Base-by-base conservation (phyloP, 2,113 vertebrate genomes). In the Cinclus cinclus region DNA sequence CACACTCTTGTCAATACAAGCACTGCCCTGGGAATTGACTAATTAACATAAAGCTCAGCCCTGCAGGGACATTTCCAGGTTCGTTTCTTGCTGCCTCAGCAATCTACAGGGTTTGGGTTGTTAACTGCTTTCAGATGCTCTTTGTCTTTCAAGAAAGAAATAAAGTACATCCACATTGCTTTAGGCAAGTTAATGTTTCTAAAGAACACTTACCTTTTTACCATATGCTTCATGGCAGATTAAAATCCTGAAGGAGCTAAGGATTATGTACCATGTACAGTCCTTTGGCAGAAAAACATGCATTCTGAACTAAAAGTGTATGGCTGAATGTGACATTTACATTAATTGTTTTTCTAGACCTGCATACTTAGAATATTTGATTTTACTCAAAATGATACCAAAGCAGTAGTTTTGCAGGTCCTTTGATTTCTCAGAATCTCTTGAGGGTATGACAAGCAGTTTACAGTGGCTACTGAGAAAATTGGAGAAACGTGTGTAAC, bases 71-170 rank as follows among this genome's bases (percentile, higher is more conserved):
- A 93, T 97, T 96, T 97, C 92, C 93, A 97, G 88, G 94, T 94
- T 97, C 83, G 73, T 92, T 97, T 97, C 96, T 97, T 96, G 94
- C 97, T 97, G 94, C 78, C 88, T 97, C 95, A 97, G 95, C 97
- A 97, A 96, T 87, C 94, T 96, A 60, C 65, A 84, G 89, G 59
- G 71, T 96, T 95, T 93, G 88, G 47, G 50, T 63, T 95, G 64
- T 95, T 97, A 97, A 97, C 89, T 94, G 87, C 81, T 96, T 97
- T 97, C 97, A 97, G 93, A 97, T 97, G 96, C 58, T 94, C 92
- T 95, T 88, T 95, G 90, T 92, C 90, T 97, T 97, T 96, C 90
- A 93, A 93, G 90, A 94, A 94, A 92, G 94, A 94, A 96, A 96
- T 87, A 96, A 93, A 89, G 90, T 95, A 94, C 86, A 95, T 96